Evolutionary conservation across 2,797 vertebrate genomes (phyloP).

Genomic region (Bufotes viridis): DNA sequence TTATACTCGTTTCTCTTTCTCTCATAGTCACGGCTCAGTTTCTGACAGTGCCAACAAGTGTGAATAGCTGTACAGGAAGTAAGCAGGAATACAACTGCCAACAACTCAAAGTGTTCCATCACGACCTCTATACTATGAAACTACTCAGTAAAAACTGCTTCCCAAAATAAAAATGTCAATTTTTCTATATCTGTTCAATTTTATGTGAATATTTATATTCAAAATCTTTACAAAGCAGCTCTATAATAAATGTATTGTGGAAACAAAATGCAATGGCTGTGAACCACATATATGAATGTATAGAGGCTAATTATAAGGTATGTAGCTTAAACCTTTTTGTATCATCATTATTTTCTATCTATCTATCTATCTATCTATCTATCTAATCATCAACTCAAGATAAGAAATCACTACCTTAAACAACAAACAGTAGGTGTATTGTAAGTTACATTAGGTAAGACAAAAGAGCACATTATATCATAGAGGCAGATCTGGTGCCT

Average conservation of each 20-base stretch:
- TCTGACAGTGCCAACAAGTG: conserved; percentile 36
- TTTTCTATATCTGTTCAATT: not conserved
- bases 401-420: not conserved
- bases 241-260: not conserved
- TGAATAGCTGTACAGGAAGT: conserved; percentile 19
- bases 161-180: not conserved
- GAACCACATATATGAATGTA: no score
- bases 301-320: no score
- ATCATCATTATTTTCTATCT: no score
- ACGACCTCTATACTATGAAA: not conserved
- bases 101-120: not conserved
- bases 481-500: not conserved
- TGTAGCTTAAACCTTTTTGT: no score
- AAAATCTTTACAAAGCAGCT: not conserved
- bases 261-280: not conserved
- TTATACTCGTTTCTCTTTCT: conserved; percentile 23
- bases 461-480: not conserved
- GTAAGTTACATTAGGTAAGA: no score
- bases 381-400: not conserved
- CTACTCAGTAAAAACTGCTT: not conserved
- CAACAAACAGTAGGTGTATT: not conserved
- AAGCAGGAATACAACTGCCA: conserved; percentile 1
- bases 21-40: not conserved
- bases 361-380: no score
- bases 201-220: not conserved